Evolutionary conservation across 2,888 invertebrate genomes (phyloP), one percentile per base, ranked within the genome.

Genomic region (Tenthredo mesomela): DNA sequence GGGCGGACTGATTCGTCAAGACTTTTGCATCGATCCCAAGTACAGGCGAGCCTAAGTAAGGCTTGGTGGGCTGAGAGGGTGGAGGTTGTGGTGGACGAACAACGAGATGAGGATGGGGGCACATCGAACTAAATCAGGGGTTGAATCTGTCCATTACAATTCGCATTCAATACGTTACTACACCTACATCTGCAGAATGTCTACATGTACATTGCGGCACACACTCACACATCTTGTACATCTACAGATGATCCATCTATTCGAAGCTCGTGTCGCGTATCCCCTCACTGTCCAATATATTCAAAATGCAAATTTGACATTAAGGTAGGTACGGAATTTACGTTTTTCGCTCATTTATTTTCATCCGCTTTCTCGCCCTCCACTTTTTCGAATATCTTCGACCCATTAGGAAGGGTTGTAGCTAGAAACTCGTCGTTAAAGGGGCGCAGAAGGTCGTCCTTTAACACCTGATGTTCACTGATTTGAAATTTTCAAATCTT

Each of bases 141-240:
- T 87, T 88, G 88, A 88, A 87, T 90, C 91, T 90, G 90, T 91
- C 90, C 87, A 87, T 87, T 87, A 88, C 90, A 88, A 91, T 90
- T 90, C 87, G 87, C 88, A 86, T 89, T 88, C 90, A 90, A 90
- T 90, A 91, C 88, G 89, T 90, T 90, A 91, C 87, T 90, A 91
- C 87, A 87, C 75, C 58, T 37, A 80, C 21, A 67, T 70, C 29
- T 18, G 6, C 18, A 29, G 2, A 1, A 4, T 21, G 12, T 25
- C n/a, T 40, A 67, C 25, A 12, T 9, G 5, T 40, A 25, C n/a
- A 77, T n/a, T 47, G 12, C 7, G 18, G 77, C 47, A 29, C 7
- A 50, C 21, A 50, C 15, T 29, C 25, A 77, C 18, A 10, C 10
- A 15, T 10, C 18, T 33, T 37, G 12, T 54, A 50, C 50, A 37